Evolutionary conservation across 2,888 invertebrate species (phyloP), one percentile per base, ranked within the genome.

Genomic region (Cataglyphis rosenhaueri): DNA sequence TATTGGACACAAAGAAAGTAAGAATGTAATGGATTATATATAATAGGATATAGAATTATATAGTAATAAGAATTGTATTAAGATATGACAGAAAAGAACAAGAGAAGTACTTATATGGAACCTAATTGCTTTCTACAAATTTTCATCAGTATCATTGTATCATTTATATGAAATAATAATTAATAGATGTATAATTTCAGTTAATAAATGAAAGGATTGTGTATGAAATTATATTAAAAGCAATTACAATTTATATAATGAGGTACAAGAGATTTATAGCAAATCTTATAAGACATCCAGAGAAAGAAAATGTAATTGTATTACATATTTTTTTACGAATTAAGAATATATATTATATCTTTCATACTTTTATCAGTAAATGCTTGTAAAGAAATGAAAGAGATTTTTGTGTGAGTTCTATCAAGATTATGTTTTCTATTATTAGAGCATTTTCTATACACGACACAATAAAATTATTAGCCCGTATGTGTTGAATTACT

Each of bases 281-380:
- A 79, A 57, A 18, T 78, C 38, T 25, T 59, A 65, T 12, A 44
- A 78, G n/a, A 66, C n/a, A 32, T 41, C 2, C 10, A 76, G 29
- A 25, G 25, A 66, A 6, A 35, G 35, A 35, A 2, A 29, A 29
- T 29, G 59, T 78, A 15, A 61, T 41, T 57, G 32, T 52, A 61
- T 41, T 57, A 21, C 41, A 81, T 29, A 79, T 44, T 64, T 65
- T 48, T 52, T 52, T 52, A 52, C 18, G 64, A 12, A 78, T 44
- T 74, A 61, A 75, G 21, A 65, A 18, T 83, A 86, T 73, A 64
- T 82, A 85, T 74, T 57, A 74, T 52, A 79, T 85, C 65, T 66
- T 15, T 44, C 78, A 76, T 84, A 86, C 66, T 29, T 57, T 86
- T 82, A 82, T 76, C 84, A 81, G 70, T 88, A 86, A 87, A 86